Percentiles rank a stretch among this genome's conserved stretches.
These are phyloP conservation scores for Zophobas morio DNA, from an alignment of 1,140 invertebrate species.

Conservation along the genomic window DNA sequence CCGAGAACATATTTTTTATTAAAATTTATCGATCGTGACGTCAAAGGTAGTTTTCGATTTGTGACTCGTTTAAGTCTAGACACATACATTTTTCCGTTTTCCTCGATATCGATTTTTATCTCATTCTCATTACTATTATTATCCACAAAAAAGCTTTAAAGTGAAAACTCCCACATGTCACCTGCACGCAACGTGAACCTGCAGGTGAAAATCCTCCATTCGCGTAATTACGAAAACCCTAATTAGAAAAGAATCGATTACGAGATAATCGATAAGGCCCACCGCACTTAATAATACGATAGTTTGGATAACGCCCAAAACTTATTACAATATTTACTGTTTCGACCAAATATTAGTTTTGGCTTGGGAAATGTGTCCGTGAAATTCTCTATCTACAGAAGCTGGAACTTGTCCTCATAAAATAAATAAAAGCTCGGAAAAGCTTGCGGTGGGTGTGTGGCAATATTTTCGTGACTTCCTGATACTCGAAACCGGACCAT, in stretches of 20 bases:
- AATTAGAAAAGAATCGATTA: neutral
- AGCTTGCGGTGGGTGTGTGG: constrained; percentile 5
- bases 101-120: too few relatives aligned
- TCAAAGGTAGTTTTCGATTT: too few relatives aligned
- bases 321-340: neutral
- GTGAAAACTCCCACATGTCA: too few relatives aligned
- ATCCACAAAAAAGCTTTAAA: too few relatives aligned
- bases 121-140: too few relatives aligned
- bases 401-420: constrained; percentile 11
- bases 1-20: too few relatives aligned
- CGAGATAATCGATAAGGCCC: neutral
- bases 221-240: too few relatives aligned
- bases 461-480: constrained; percentile 35
- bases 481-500: constrained; percentile 6
- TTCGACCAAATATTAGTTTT: constrained; percentile 14
- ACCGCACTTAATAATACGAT: neutral
- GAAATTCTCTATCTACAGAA: constrained; percentile 14
- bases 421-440: constrained; percentile 7
- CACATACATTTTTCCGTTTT: too few relatives aligned
- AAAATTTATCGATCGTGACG: too few relatives aligned
- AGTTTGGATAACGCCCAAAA: neutral
- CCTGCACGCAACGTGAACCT: too few relatives aligned
- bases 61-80: too few relatives aligned
- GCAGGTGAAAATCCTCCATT: too few relatives aligned
- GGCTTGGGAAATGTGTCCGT: constrained; percentile 13